Base-by-base conservation (phyloP, 2,888 invertebrate species). In the Alviniconcha strummeri region DNA sequence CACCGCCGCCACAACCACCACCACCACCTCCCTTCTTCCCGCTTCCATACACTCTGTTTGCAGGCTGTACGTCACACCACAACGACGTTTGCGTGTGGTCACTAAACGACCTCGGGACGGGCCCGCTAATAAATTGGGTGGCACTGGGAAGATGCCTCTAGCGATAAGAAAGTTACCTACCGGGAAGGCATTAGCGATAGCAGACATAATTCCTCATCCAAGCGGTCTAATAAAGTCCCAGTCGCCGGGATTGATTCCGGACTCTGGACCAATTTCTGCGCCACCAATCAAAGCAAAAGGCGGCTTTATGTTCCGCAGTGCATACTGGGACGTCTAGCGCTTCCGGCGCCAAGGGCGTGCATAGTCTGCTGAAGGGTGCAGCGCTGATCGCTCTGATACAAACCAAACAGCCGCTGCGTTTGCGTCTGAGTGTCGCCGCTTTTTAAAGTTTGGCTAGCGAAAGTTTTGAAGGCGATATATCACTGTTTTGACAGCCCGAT, bases 141-240 rank as follows among this genome's bases (percentile, higher is more conserved):
- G 67, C 67, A 52, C 19, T 11, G 80, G 36, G 71, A 80, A 80
- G 80, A 80, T 80, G 80, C 52, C 80, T 13, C 19, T n/a, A 36
- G 55, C 69, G 80, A 80, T 80, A 80, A 19, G 80, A n/a, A 13
- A 9, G 60, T 36, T 81, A 81, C 81, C 56, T 74, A 81, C 72
- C 71, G 57, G 69, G 19, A 19, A 57, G 64, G 36, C 74, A 72
- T n/a, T 56, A 56, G 81, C 71, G 57, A 81, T 81, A 72, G 57
- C 81, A 81, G 81, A 81, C 72, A 81, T 81, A 72, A 81, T 74
- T 81, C 57, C 57, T 19, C 74, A 74, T 60, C 19, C 36, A 19
- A 56, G 60, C 69, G 57, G 52, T 19, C 74, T 81, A 81, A 81
- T 72, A 81, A 81, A 81, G 57, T 57, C 69, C 74, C 57, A 74